phyloP scores from a whole-genome alignment of 2,797 vertebrate species.

The Gobionotothen gibberifrons region DNA sequence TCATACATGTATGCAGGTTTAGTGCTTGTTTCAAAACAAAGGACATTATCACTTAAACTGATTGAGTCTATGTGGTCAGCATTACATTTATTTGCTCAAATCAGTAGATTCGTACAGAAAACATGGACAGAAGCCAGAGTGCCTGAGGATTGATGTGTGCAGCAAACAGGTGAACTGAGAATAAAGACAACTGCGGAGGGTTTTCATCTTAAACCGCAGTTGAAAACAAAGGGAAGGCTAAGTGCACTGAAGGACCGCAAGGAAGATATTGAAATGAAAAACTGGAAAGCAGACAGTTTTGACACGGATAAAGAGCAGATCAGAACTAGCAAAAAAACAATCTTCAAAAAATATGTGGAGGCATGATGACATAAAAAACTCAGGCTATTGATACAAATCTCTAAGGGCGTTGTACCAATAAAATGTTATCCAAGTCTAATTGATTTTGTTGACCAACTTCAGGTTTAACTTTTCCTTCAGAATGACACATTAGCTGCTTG shows the following conservation, averaged over 20 bases:
- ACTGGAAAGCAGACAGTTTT: constrained; percentile 39
- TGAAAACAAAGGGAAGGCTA: constrained; percentile 44
- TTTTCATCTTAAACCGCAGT: constrained; percentile 38
- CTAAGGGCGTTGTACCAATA: too few species aligned
- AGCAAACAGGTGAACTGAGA: constrained; percentile 17
- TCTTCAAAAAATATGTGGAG: constrained; percentile 16
- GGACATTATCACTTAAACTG: not conserved
- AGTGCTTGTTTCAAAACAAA: not conserved
- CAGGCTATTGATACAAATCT: not conserved
- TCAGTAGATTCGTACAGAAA: constrained; percentile 9
- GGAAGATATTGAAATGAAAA: constrained; percentile 50
- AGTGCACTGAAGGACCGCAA: constrained; percentile 30
- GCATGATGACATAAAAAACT: not conserved
- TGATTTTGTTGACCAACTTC: constrained; percentile 5
- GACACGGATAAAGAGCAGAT: constrained; percentile 42
- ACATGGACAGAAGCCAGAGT: constrained; percentile 2
- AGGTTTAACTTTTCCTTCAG: not conserved
- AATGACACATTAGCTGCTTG: not conserved
- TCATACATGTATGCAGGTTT: too few species aligned
- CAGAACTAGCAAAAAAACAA: constrained; percentile 43
- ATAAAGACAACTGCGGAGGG: constrained; percentile 1
- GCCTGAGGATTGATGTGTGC: constrained; percentile 29
- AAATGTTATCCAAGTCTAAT: not conserved
- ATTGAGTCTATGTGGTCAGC: not conserved
- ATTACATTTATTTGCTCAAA: not conserved